Evolutionary conservation across 23 tunicate genomes (phyloP), one percentile per base, ranked within the genome.

Genomic region (Ascidia mentula): DNA sequence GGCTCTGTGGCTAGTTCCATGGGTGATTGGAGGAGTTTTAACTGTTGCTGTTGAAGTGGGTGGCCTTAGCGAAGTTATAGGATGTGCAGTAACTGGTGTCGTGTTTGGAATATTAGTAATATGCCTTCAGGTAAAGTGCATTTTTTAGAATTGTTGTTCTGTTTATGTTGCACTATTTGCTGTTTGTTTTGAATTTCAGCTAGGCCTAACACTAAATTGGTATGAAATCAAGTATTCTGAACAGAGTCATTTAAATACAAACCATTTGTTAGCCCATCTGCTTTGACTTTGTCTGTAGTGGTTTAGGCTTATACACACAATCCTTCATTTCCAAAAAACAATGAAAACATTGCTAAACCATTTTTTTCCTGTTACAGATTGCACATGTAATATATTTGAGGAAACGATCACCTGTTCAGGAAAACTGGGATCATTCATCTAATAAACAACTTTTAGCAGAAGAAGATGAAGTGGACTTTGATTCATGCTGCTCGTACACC

Each of bases 381-480:
- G 13, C 34, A 6, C 75, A 77, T 18, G 18, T 46, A 32, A 42
- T 31, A 77, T 36, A 31, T 69, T 53, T 42, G 31, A 2, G 71
- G 18, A 7, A n/a, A 36, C 31, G 18, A 3, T 28, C 74, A 70
- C 39, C 74, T 28, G 13, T 36, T 5, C 9, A 40, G 31, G 81
- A 60, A 6, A 15, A 65, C 20, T 37, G 31, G 18, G 37, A 75
- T 18, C 36, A 76, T n/a, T 73, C 90, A 76, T 42, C 90, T 0
- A 86, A 82, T 69, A 77, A 59, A 18, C 90, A 86, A 45, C 80
- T 89, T 34, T 26, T 89, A 2, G 84, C 94, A 12, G 96, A 90
- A 46, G 96, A 90, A 36, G 89, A 90, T 76, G 89, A 84, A 59
- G 80, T 90, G 6, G 26, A 36, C 37, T 90, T 90, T 76, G 78